phyloP scores from a whole-genome alignment of 1,140 invertebrate genomes.

The Orussus abietinus region DNA sequence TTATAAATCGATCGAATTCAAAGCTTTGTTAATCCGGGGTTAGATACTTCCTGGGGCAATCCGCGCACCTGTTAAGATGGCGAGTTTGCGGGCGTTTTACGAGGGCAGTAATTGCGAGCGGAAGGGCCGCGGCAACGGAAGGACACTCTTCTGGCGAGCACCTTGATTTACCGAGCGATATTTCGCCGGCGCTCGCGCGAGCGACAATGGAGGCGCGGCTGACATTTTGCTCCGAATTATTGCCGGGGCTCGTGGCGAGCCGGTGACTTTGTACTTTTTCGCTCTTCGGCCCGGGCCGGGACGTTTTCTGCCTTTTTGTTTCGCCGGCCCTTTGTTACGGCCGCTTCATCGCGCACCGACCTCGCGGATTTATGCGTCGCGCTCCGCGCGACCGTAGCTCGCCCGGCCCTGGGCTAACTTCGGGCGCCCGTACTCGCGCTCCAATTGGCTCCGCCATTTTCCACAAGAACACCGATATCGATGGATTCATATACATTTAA shows the following conservation, averaged over 20 bases:
- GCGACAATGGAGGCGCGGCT: slow-evolving; percentile 24
- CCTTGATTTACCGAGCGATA: slow-evolving; percentile 29
- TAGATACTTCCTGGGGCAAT: neutral
- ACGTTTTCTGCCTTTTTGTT: no score
- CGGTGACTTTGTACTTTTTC: no score
- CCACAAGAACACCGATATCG: neutral
- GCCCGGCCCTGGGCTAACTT: no score
- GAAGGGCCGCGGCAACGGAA: slow-evolving; percentile 9
- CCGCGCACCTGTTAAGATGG: neutral
- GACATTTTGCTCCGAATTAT: slow-evolving; percentile 29
- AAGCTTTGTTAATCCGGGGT: no score
- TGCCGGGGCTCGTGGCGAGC: no score
- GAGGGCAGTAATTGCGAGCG: slow-evolving; percentile 3
- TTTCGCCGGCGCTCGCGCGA: slow-evolving; percentile 19
- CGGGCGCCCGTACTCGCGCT: neutral
- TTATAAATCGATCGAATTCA: no score
- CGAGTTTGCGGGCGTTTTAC: slow-evolving; percentile 22
- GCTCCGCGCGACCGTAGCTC: no score
- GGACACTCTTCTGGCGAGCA: slow-evolving; percentile 12
- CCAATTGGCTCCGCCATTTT: neutral
- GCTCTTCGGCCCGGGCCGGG: no score
- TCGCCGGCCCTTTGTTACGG: no score
- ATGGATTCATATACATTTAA: neutral
- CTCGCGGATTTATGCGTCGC: no score
- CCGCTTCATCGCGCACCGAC: no score